Conservation (phyloP, 2,888 invertebrate genomes). For the Nomada ferruginata region DNA sequence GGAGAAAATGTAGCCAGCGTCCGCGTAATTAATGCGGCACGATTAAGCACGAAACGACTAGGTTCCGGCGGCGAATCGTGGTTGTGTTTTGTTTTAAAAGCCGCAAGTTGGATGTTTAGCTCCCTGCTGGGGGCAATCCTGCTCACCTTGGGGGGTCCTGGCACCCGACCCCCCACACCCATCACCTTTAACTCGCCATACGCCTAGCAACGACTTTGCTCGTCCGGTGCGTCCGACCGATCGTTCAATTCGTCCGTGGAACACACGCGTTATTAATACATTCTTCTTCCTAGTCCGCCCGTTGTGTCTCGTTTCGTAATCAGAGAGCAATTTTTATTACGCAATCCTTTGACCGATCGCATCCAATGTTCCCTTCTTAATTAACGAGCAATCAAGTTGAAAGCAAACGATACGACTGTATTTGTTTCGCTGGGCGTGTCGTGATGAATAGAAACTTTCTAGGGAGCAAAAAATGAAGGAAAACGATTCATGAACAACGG, state of each 20-base stretch:
- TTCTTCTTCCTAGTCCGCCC: constrained; percentile 17
- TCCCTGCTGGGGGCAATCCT: constrained; percentile 83
- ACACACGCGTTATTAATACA: constrained; percentile 38
- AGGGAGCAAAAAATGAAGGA: not conserved
- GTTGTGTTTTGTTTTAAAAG: constrained; percentile 81
- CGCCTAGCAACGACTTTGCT: constrained; percentile 59
- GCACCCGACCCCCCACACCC: constrained; percentile 69
- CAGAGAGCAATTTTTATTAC: not conserved
- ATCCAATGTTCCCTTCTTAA: not conserved
- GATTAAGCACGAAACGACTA: constrained; percentile 81
- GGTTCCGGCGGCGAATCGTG: constrained; percentile 78
- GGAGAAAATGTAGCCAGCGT: constrained; percentile 66
- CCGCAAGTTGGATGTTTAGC: constrained; percentile 81
- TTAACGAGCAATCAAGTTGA: constrained; percentile 9
- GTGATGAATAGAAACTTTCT: not conserved
- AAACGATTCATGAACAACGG: constrained; percentile 1
- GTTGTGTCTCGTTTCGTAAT: not conserved
- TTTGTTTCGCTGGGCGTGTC: not conserved
- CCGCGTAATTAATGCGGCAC: constrained; percentile 83
- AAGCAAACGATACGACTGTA: not conserved
- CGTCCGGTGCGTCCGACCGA: constrained; percentile 45
- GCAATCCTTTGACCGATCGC: not conserved
- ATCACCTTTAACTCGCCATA: constrained; percentile 61
- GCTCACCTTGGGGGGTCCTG: constrained; percentile 80
- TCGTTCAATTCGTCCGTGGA: constrained; percentile 49